Base-by-base conservation (phyloP, 2,113 vertebrate genomes). In the Alethe diademata region DNA sequence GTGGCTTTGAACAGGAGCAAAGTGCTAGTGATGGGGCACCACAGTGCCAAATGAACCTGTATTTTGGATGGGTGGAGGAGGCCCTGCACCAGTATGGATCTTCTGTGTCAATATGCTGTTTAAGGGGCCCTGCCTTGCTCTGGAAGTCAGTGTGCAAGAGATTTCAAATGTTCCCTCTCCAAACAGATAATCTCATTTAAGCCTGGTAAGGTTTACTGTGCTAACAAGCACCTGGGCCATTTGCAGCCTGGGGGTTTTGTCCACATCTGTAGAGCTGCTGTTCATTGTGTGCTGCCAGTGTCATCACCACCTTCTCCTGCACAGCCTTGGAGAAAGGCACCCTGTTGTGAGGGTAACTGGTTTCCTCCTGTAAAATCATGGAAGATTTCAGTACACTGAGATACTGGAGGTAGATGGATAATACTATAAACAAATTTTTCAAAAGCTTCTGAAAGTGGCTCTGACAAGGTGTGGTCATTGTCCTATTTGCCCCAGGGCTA, bases 281-380 rank as follows among this genome's bases (percentile, higher is more conserved):
- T 42, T 87, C 61, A 35, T 12, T 2, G 0, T 58, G 48, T 40
- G 53, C 31, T 89, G 38, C 56, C 42, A 19, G 26, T 60, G 71
- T 45, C 62, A 33, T 53, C 31, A 16, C 51, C 29, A 47, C 11
- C 29, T 66, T 57, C 14, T 48, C 24, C 60, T 78, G 24, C 25
- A 10, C 0, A 2, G 26, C 7, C 43, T 62, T 67, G 69, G 35
- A 62, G 56, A 43, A 78, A 23, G 26, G 12, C 0, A 0, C 18
- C 24, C 13, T 50, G 23, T 38, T 31, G 8, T 67, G 60, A 45
- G 31, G 24, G 13, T 88, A 33, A 8, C 38, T 36, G 4, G 19
- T 58, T 90, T 91, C 33, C 28, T 67, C 20, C 74, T 72, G 24
- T 62, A 60, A 76, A 73, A n/a, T 5, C 20, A 22, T 50, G 45